Percentiles rank a stretch among this genome's conserved stretches.
These are phyloP conservation scores for Neolamprologus hecqui DNA, from an alignment of 2,113 vertebrate genomes.

Conservation along the genomic window DNA sequence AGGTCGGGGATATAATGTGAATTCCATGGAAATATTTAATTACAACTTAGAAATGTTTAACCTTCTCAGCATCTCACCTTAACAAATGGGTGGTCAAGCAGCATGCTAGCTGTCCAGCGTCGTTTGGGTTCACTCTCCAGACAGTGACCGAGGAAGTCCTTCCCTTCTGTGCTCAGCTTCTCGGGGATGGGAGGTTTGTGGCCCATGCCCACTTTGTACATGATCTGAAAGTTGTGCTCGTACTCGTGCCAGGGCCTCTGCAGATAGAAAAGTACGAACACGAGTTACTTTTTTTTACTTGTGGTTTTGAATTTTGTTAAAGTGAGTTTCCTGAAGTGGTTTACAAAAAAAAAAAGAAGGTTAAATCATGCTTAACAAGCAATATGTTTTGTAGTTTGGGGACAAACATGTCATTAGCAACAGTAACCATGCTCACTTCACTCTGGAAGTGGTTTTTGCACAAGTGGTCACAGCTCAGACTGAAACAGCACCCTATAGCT, in stretches of 20 bases:
- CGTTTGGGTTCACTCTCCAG: slow-evolving; percentile 94
- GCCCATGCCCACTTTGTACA: slow-evolving; percentile 99
- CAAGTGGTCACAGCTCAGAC: not conserved
- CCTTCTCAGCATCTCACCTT: slow-evolving; percentile 74
- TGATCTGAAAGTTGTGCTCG: slow-evolving; percentile 99
- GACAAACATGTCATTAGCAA: not conserved
- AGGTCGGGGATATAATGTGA: not conserved
- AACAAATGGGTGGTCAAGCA: slow-evolving; percentile 95
- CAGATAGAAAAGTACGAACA: not conserved
- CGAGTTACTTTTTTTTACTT: not conserved
- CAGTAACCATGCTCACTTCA: not conserved
- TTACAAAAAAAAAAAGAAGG: not conserved
- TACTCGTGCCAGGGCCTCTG: slow-evolving; percentile 98
- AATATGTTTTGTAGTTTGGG: not conserved
- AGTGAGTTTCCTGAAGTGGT: not conserved
- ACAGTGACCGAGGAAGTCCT: slow-evolving; percentile 93
- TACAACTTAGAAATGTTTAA: not conserved
- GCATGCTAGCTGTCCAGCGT: slow-evolving; percentile 93
- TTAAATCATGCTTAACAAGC: not conserved
- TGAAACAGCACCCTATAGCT: not conserved
- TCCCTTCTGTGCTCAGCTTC: slow-evolving; percentile 92
- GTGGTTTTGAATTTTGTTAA: not conserved
- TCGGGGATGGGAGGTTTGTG: slow-evolving; percentile 96
- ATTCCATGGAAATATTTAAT: not conserved
- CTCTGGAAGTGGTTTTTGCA: not conserved